Percentiles rank a stretch among this genome's conserved stretches.
Conservation (phyloP, 53 echinoderm and acorn worm genomes). For the Stichopus horrens region DNA sequence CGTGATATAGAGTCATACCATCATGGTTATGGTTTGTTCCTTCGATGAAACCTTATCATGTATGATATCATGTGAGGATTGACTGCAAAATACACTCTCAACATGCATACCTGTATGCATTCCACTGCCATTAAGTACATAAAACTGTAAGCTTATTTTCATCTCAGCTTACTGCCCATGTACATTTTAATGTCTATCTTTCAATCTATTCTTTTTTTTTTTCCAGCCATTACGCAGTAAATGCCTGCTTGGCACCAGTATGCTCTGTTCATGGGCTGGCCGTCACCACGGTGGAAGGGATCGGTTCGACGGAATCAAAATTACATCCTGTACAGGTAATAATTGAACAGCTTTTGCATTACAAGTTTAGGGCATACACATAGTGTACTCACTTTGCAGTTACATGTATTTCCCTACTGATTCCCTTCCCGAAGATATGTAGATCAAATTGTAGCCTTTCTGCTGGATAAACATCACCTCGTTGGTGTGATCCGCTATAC, state of each 20-base stretch:
- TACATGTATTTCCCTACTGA: not conserved
- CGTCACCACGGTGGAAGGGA: conserved; percentile 52
- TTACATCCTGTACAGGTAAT: conserved; percentile 55
- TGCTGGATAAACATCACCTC: no score
- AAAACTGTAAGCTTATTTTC: not conserved
- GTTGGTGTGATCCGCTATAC: no score
- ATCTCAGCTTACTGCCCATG: not conserved
- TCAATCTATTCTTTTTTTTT: not conserved
- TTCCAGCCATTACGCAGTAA: conserved; percentile 24
- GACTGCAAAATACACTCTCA: not conserved
- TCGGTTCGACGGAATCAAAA: conserved; percentile 29
- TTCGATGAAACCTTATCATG: not conserved
- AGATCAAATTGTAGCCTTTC: no score
- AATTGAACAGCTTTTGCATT: not conserved
- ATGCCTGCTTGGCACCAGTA: conserved; percentile 28
- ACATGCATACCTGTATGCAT: not conserved
- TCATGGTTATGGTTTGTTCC: not conserved
- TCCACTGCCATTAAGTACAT: no score
- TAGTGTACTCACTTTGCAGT: not conserved
- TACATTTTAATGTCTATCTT: not conserved
- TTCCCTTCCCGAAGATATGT: no score
- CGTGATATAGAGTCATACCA: not conserved
- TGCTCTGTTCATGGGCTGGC: conserved; percentile 36
- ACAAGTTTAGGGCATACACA: no score
- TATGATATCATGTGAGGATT: not conserved